A percentile compares a stretch with the other conserved stretches of the same genome.
phyloP scores from a whole-genome alignment of 2,888 invertebrate species.

The Conops quadrifasciatus region DNA sequence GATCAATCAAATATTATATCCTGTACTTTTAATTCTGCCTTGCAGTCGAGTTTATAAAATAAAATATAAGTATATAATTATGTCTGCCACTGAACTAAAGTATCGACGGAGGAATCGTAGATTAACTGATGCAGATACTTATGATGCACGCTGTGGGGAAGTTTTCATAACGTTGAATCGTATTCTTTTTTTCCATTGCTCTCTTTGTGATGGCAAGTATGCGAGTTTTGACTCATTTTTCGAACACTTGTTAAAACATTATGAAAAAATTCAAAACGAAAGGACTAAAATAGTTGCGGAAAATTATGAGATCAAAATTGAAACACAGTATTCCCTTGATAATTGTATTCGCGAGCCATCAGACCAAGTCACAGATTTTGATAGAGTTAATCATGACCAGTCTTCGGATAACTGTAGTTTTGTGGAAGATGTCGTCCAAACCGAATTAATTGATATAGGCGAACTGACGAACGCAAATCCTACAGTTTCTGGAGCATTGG shows the following conservation, averaged over 20 bases:
- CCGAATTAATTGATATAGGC: slow-evolving; percentile 66
- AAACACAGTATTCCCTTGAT: neutral
- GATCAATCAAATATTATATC: no score
- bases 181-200: neutral
- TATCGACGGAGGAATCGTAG: no score
- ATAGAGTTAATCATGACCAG: neutral
- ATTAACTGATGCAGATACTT: neutral
- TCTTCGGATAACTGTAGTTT: slow-evolving; percentile 53
- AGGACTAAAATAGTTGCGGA: neutral
- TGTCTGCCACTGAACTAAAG: no score
- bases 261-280: neutral
- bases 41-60: no score
- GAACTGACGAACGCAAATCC: no score
- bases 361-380: neutral
- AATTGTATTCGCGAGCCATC: neutral
- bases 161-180: neutral
- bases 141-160: neutral
- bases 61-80: no score
- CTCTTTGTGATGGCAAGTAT: neutral
- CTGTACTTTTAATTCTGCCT: no score
- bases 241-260: slow-evolving; percentile 3
- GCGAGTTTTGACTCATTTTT: neutral
- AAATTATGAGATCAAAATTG: neutral
- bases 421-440: slow-evolving; percentile 50
- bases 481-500: no score